Evolutionary conservation across 2,797 vertebrate genomes (phyloP).

Genomic region (Sebastes kiyomatsui): DNA sequence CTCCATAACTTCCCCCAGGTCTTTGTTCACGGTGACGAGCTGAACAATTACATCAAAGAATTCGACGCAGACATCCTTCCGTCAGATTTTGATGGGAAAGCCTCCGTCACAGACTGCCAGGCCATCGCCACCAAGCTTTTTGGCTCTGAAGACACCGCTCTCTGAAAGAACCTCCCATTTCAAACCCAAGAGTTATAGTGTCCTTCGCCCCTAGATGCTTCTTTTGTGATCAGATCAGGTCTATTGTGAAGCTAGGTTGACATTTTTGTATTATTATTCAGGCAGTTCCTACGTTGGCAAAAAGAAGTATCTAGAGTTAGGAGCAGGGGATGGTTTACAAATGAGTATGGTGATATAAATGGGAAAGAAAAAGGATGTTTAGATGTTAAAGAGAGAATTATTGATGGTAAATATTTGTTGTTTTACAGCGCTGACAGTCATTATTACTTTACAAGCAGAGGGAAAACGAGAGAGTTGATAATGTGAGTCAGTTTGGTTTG

Average conservation of each 20-base stretch:
- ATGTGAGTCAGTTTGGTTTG: constrained; percentile 3
- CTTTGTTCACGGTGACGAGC: constrained; percentile 92
- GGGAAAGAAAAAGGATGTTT: constrained; percentile 40
- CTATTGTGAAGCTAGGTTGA: constrained; percentile 32
- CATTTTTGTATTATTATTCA: constrained; percentile 13
- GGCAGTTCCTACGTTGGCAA: constrained; percentile 17
- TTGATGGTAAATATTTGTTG: constrained; percentile 20
- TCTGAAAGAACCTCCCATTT: constrained; percentile 72
- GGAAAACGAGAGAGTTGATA: not conserved
- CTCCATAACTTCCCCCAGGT: constrained; percentile 79
- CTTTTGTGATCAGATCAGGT: constrained; percentile 25
- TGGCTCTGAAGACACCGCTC: constrained; percentile 92
- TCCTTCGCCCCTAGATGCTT: constrained; percentile 34
- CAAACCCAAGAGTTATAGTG: constrained; percentile 19
- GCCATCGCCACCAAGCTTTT: constrained; percentile 88
- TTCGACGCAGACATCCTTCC: constrained; percentile 90
- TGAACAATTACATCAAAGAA: constrained; percentile 90
- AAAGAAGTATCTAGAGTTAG: constrained; percentile 45
- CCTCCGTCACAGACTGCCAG: constrained; percentile 86
- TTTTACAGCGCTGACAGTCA: constrained; percentile 1
- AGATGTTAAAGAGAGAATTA: constrained; percentile 33
- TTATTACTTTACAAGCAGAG: not conserved
- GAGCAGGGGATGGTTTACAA: constrained; percentile 23
- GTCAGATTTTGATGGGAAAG: constrained; percentile 90
- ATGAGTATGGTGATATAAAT: not conserved